phyloP scores from a whole-genome alignment of 2,797 vertebrate genomes.

The Hirundo rustica region DNA sequence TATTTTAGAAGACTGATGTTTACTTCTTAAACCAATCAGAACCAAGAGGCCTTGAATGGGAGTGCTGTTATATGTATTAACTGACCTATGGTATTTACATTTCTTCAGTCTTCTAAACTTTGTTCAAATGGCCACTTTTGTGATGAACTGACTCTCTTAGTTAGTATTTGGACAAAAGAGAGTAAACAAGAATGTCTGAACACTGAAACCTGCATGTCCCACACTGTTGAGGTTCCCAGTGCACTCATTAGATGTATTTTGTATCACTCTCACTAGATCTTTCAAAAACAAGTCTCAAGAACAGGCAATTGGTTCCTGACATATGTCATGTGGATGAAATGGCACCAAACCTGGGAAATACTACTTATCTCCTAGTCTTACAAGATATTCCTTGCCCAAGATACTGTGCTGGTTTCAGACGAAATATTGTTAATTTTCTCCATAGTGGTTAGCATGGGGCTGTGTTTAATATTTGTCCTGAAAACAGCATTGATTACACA shows the following conservation, averaged over 20 bases:
- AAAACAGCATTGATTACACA: neutral
- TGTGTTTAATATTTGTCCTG: neutral
- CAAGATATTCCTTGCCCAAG: neutral
- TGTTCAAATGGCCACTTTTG: neutral
- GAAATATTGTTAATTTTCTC: neutral
- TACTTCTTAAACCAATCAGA: neutral
- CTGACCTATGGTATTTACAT: neutral
- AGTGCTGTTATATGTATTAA: neutral
- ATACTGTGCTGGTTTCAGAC: fast-evolving
- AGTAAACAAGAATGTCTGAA: neutral
- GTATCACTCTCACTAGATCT: neutral
- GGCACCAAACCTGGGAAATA: neutral
- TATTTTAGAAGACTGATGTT: neutral
- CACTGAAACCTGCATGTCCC: neutral
- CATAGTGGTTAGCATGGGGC: neutral
- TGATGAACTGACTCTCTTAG: neutral
- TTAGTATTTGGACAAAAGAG: neutral
- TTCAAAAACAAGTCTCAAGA: neutral
- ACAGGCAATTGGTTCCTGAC: neutral
- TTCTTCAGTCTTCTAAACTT: neutral
- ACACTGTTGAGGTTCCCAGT: neutral
- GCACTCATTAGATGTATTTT: neutral
- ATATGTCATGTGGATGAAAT: fast-evolving
- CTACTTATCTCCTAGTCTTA: neutral
- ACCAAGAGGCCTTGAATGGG: neutral